These are phyloP conservation scores for Rhinopomastus cyanomelas DNA, from an alignment of 2,113 vertebrate species.

Conservation along the genomic window DNA sequence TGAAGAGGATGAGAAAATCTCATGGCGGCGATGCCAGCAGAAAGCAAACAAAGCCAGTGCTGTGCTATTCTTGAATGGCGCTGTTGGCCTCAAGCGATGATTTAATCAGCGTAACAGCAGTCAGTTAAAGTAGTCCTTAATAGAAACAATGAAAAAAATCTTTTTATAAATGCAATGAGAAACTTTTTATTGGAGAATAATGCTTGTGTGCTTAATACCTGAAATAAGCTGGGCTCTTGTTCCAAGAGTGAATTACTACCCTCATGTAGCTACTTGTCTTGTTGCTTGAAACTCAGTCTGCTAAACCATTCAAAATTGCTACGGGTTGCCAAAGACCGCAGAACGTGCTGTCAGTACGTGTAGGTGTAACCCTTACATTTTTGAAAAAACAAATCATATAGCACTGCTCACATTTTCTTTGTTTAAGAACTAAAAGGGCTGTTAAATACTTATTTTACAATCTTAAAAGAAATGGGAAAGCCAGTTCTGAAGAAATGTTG, in stretches of 20 bases:
- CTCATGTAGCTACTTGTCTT: slow-evolving; percentile 27
- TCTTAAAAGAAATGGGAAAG: background rate
- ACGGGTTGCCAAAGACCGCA: background rate
- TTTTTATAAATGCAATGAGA: background rate
- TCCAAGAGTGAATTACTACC: slow-evolving; percentile 14
- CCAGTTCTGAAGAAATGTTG: background rate
- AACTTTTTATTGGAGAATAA: background rate
- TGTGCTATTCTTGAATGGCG: background rate
- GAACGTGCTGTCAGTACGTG: background rate
- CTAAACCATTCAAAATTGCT: background rate
- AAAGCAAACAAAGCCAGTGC: background rate
- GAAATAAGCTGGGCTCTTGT: background rate
- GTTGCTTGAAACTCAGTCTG: background rate
- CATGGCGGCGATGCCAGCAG: background rate
- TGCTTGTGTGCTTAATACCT: background rate
- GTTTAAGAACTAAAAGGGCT: background rate
- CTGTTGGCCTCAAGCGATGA: background rate
- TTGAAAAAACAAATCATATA: background rate
- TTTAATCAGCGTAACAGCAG: background rate
- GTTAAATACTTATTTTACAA: background rate
- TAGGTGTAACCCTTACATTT: background rate
- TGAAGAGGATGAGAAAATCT: background rate
- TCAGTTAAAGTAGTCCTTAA: slow-evolving; percentile 4
- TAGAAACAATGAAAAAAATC: background rate
- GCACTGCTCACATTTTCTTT: background rate